Evolutionary conservation across 2,113 vertebrate genomes (phyloP), one percentile per base, ranked within the genome.

Genomic region (Ornithorhynchus anatinus): DNA sequence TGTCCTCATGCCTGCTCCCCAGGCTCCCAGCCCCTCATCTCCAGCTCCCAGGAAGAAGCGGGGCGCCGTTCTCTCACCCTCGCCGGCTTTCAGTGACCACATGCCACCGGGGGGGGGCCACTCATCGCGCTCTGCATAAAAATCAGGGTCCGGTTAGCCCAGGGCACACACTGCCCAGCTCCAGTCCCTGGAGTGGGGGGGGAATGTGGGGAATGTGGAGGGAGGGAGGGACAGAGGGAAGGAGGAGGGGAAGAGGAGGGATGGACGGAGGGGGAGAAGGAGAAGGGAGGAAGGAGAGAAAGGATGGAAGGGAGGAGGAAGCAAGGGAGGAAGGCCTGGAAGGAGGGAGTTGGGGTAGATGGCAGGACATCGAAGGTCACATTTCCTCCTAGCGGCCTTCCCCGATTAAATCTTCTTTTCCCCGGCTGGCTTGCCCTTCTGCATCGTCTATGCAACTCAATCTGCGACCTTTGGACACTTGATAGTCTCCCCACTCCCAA

Each of bases 11-110:
- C 93, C 95, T 92, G 85, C 70, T 89, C 90, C 94, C 91, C 86
- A 87, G 84, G 91, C 91, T 78, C 96, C 96, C 90, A 93, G 95
- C 85, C 98, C 97, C 93, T 97, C 96, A 93, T 94, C 93, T 81
- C 95, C 95, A 94, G 95, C 96, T 93, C 97, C 97, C 17, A 99
- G 95, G 86, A 98, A 98, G 94, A 99, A 99, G 93, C 93, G 97
- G 92, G 97, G 96, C 84, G 95, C 82, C 82, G 93, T 91, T 86
- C 77, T 91, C 83, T 94, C 91, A 88, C 94, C 95, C 94, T 96
- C 96, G 91, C 92, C 92, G 92, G 95, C 94, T 94, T 90, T 92
- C 94, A 95, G 86, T 83, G 95, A 95, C 95, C 96, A 98, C 97
- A 99, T 99, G 57, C 86, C 81, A 19, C 78, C 5, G 53, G 70